Conservation (phyloP, 2,888 invertebrate species). For the Drosophila tanythrix region DNA sequence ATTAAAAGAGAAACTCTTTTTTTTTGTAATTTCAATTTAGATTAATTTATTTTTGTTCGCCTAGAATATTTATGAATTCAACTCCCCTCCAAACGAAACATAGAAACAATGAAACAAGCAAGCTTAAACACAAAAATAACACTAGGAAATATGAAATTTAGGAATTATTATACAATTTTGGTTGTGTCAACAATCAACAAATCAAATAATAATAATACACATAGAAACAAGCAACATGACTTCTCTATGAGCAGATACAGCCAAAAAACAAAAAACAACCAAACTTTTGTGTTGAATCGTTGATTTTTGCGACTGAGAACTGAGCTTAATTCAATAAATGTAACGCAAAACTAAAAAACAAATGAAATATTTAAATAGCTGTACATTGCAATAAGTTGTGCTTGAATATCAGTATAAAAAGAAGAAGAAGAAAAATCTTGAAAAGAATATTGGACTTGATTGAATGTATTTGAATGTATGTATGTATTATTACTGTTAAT, state of each 20-base stretch:
- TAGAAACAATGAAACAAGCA: conserved; percentile 4
- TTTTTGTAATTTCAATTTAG: background rate
- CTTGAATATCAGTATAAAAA: background rate
- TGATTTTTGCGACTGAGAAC: conserved; percentile 48
- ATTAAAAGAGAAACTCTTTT: conserved; percentile 4
- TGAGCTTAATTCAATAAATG: conserved; percentile 44
- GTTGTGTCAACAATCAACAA: conserved; percentile 1
- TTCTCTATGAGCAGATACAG: conserved; percentile 8
- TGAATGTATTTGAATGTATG: conserved; percentile 5
- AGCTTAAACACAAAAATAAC: conserved; percentile 21
- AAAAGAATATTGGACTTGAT: conserved; percentile 1
- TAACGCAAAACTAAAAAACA: conserved; percentile 2
- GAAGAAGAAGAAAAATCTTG: background rate
- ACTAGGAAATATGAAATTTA: conserved; percentile 1
- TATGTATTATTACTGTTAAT: conserved; percentile 28
- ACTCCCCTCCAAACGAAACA: background rate
- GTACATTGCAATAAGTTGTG: conserved; percentile 26
- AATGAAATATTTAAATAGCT: conserved; percentile 7
- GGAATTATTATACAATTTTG: background rate
- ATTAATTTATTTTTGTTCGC: conserved; percentile 7
- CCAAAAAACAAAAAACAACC: conserved; percentile 7
- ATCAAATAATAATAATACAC: background rate
- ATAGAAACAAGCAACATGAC: conserved; percentile 4
- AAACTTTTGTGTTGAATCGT: conserved; percentile 17
- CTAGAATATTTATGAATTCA: background rate